Evolutionary conservation across 2,888 invertebrate genomes (phyloP).

Genomic region (Caradrina kadenii): DNA sequence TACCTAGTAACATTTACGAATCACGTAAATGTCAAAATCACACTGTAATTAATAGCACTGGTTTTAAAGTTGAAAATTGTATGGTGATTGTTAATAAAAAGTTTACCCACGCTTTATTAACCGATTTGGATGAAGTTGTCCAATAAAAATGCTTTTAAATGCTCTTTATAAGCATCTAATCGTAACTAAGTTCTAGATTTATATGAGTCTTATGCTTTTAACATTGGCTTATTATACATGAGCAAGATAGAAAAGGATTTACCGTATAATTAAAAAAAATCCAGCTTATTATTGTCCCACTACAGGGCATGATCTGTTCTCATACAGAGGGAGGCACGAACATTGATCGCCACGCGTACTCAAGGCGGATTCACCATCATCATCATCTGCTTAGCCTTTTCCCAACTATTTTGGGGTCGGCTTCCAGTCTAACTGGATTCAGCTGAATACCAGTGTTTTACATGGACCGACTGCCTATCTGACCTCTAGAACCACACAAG

Average conservation of each 20-base stretch:
- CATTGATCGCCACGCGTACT: too few species aligned
- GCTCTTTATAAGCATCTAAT: conserved; percentile 13
- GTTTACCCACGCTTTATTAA: conserved; percentile 40
- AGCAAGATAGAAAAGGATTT: background rate
- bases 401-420: too few species aligned
- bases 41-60: background rate
- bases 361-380: too few species aligned
- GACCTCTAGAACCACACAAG: too few species aligned
- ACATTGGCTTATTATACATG: background rate
- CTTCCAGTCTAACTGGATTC: too few species aligned
- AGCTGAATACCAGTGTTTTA: too few species aligned
- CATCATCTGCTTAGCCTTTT: too few species aligned
- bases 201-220: conserved; percentile 4
- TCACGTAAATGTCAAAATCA: conserved; percentile 14
- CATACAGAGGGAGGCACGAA: too few species aligned
- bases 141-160: conserved; percentile 53
- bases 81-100: conserved; percentile 2
- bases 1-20: conserved; percentile 18
- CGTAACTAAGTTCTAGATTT: conserved; percentile 42
- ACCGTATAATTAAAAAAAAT: background rate
- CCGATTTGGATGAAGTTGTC: conserved; percentile 44
- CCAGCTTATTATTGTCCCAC: too few species aligned
- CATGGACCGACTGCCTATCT: too few species aligned
- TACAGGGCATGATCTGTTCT: too few species aligned
- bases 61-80: background rate